A percentile compares a stretch with the other conserved stretches of the same genome.
Evolutionary conservation across 2,113 vertebrate genomes (phyloP).

Genomic region (Melierax canorus): DNA sequence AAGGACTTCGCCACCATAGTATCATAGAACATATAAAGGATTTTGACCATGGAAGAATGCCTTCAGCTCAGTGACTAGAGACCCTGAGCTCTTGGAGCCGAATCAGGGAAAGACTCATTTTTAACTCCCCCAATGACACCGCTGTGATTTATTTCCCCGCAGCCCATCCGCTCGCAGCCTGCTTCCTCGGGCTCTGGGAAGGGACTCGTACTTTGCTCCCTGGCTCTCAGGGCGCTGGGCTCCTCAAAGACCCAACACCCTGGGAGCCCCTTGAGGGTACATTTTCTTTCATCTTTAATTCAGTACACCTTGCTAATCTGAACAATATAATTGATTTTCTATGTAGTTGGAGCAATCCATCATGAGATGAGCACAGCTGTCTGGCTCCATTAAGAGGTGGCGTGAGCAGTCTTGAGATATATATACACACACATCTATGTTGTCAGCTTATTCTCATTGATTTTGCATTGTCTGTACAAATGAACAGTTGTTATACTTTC

Average conservation of each 20-base stretch:
- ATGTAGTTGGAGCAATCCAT: not conserved
- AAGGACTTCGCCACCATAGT: not conserved
- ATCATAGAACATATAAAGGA: not conserved
- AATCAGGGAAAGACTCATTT: not conserved
- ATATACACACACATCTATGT: not conserved
- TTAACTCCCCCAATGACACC: not conserved
- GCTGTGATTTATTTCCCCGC: not conserved
- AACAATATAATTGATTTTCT: slow-evolving; percentile 41
- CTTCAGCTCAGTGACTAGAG: not conserved
- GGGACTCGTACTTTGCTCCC: not conserved
- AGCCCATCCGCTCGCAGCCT: not conserved
- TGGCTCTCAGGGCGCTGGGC: not conserved
- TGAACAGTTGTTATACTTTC: not conserved
- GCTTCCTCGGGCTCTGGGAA: not conserved
- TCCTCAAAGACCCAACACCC: not conserved
- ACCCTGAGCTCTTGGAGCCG: not conserved
- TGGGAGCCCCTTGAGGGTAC: not conserved
- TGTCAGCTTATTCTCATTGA: not conserved
- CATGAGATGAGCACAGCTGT: not conserved
- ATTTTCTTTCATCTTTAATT: not conserved
- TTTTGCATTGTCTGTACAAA: slow-evolving; percentile 23
- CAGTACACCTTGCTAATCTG: not conserved
- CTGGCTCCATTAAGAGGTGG: slow-evolving; percentile 8
- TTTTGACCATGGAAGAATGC: not conserved
- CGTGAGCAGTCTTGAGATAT: not conserved